Evolutionary conservation across 2,888 invertebrate genomes (phyloP).

Genomic region (Microplitis manilae): DNA sequence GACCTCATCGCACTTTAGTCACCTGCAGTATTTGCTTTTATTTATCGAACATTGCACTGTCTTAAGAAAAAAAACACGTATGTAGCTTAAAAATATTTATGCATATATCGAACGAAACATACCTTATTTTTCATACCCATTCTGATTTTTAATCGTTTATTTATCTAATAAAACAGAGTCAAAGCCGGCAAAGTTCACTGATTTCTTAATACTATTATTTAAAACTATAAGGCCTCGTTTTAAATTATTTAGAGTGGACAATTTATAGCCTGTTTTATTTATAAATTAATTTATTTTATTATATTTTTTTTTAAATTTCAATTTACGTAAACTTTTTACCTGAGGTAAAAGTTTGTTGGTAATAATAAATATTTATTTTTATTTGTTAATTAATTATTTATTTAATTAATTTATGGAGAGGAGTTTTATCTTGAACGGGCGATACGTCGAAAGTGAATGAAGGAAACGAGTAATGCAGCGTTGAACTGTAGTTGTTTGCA

Average conservation of each 20-base stretch:
- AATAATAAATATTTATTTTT: neutral
- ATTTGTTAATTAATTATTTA: neutral
- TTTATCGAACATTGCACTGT: neutral
- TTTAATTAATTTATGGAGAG: neutral
- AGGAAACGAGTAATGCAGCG: neutral
- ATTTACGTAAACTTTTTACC: neutral
- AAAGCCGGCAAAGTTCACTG: neutral
- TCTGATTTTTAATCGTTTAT: conserved; percentile 8
- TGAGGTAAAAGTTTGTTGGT: neutral
- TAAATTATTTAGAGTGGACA: neutral
- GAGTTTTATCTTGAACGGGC: neutral
- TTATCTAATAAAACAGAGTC: neutral
- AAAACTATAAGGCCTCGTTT: neutral
- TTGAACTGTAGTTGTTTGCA: neutral
- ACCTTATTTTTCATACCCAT: conserved; percentile 60
- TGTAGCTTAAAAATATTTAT: neutral
- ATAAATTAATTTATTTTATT: neutral
- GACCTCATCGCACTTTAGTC: neutral
- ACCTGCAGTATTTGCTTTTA: neutral
- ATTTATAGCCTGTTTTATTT: neutral
- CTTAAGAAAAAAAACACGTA: neutral
- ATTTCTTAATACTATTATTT: neutral
- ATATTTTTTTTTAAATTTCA: neutral
- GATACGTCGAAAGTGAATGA: neutral
- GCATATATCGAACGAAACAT: conserved; percentile 39